Conservation (phyloP, 2,797 vertebrate species). For the Gastrophryne carolinensis region DNA sequence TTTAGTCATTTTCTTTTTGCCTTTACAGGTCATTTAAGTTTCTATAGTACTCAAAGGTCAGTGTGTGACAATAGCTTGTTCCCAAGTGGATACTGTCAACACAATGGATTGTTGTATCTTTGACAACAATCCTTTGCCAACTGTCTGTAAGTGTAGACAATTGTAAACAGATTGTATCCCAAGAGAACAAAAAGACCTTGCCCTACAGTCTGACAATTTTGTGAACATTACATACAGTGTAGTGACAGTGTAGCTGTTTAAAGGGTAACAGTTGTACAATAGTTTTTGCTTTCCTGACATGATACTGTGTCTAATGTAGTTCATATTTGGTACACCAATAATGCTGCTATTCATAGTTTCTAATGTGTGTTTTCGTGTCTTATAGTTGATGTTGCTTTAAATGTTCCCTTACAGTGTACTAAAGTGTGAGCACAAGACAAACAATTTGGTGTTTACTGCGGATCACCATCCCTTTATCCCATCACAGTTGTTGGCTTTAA, state of each 20-base stretch:
- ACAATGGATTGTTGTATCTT: neutral
- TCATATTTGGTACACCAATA: neutral
- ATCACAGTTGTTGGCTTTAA: conserved; percentile 68
- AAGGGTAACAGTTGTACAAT: too few species aligned
- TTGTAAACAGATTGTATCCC: neutral
- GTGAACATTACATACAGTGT: too few species aligned
- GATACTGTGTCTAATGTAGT: neutral
- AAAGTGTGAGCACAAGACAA: neutral
- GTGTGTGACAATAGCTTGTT: neutral
- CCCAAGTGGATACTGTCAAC: neutral
- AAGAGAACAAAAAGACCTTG: too few species aligned
- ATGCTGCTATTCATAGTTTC: neutral
- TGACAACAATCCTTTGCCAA: neutral
- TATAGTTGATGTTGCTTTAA: neutral
- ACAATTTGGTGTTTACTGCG: conserved; percentile 23
- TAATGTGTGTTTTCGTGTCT: neutral
- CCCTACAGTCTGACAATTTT: too few species aligned
- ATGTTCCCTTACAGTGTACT: neutral
- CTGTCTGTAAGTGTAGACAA: neutral
- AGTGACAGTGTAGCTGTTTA: too few species aligned
- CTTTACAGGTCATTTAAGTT: neutral
- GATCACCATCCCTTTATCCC: conserved; percentile 66
- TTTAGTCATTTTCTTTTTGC: neutral
- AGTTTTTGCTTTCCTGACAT: too few species aligned
- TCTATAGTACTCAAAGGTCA: neutral